Conservation (phyloP, 2,113 vertebrate species). For the Felis chaus region DNA sequence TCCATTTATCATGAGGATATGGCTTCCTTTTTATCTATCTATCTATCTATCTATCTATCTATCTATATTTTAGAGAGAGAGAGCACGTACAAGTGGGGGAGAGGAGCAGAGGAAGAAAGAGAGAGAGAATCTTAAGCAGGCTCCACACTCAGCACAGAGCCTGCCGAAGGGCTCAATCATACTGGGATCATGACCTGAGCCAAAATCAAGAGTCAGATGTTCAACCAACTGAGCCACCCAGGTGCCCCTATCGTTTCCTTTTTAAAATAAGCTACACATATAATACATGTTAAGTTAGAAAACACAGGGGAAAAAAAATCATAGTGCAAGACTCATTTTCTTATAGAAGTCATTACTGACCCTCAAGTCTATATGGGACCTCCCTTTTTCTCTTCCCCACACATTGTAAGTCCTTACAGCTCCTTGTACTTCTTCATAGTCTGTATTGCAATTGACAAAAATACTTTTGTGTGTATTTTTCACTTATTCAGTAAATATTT, state of each 20-base stretch:
- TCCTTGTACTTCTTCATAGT: not conserved
- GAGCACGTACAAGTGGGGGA: no score
- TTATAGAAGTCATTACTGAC: not conserved
- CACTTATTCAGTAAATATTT: slow-evolving; percentile 19
- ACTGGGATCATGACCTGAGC: no score
- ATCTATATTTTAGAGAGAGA: no score
- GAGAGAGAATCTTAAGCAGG: no score
- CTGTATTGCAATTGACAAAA: not conserved
- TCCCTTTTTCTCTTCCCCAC: not conserved
- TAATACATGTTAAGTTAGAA: not conserved
- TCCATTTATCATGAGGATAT: not conserved
- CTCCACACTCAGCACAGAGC: no score
- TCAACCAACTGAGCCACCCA: no score
- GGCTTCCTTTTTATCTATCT: no score
- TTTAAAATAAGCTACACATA: not conserved
- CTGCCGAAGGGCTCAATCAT: no score
- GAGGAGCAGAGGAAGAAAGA: no score
- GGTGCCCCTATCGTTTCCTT: not conserved
- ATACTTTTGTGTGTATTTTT: not conserved
- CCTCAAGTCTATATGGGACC: not conserved
- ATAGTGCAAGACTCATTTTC: not conserved
- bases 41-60: no score
- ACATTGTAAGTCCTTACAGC: not conserved
- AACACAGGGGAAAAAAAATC: not conserved
- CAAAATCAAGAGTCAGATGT: no score